Percentiles rank a stretch among this genome's conserved stretches.
Conservation (phyloP, 2,797 vertebrate genomes). For the Pseudochirops cupreus region DNA sequence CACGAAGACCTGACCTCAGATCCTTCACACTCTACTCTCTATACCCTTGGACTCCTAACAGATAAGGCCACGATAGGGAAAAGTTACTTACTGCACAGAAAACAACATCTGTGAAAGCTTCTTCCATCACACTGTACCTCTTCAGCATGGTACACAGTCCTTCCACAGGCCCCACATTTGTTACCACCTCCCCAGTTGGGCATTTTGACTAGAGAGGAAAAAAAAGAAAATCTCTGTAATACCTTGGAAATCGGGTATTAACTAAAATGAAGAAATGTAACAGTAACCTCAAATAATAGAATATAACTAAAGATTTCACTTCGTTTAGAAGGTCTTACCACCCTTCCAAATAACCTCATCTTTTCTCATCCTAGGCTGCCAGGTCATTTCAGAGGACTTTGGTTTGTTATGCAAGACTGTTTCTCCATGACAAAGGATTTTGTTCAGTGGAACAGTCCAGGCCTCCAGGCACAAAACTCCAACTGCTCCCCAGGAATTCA, state of each 20-base stretch:
- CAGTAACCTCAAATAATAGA: neutral
- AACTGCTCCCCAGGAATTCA: neutral
- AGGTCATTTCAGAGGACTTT: constrained; percentile 55
- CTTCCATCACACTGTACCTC: constrained; percentile 96
- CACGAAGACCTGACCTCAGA: neutral
- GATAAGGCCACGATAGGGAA: fast-evolving
- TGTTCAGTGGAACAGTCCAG: constrained; percentile 6
- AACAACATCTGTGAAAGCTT: constrained; percentile 96
- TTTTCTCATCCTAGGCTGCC: constrained; percentile 33
- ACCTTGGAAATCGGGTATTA: neutral
- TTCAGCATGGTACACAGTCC: constrained; percentile 95
- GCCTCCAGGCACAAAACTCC: constrained; percentile 7
- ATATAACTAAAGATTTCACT: neutral
- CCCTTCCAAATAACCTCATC: constrained; percentile 32
- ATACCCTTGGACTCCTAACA: too few relatives aligned
- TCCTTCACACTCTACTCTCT: neutral
- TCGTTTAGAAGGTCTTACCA: neutral
- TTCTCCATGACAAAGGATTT: constrained; percentile 45
- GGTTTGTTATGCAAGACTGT: neutral
- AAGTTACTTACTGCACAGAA: constrained; percentile 94
- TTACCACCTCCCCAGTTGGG: constrained; percentile 98
- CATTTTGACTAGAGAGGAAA: constrained; percentile 84
- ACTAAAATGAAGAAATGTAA: neutral
- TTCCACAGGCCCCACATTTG: constrained; percentile 91
- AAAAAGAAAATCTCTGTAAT: neutral